Base-by-base conservation (phyloP, 2,888 invertebrate species). In the Andrena marginata region DNA sequence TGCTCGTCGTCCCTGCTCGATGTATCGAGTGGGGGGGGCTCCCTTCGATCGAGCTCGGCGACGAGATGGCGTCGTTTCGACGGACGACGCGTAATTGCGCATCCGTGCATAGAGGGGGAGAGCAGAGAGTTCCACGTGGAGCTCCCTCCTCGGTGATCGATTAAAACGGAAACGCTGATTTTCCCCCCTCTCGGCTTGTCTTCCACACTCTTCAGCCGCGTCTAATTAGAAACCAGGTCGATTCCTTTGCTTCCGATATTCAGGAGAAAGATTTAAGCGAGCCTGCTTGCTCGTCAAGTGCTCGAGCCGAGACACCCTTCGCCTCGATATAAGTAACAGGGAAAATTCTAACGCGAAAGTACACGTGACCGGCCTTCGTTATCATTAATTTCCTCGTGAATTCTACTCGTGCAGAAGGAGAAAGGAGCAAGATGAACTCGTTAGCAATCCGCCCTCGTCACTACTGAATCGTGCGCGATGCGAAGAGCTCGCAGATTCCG, bases 21-120 rank as follows among this genome's bases (percentile, higher is more conserved):
- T 60, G 73, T 63, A 67, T 74, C 74, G 68, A 81, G 65, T 74
- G 84, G 60, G 23, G 60, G 23, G 84, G 60, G n/a, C 69, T 54
- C 56, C 64, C 72, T 78, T 74, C 71, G 75, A 80, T 82, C 77
- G 73, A 35, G 63, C 62, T 35, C 64, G 67, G 49, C 80, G 59
- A 23, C 23, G 42, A 35, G 71, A 69, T 59, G 82, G 68, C 82
- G 80, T 82, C 75, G 80, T 75, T 63, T 62, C 75, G 71, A 80
- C 65, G 67, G 62, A 70, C 75, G 67, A 73, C 64, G 49, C 78
- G 70, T 82, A 82, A 82, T 82, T 82, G 82, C 82, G 75, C 82
- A 80, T 80, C 82, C 56, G 75, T 75, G 75, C 78, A 80, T 54
- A 70, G 70, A 62, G 74, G 69, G 56, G 42, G 65, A 16, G 42